Percentiles rank a stretch among this genome's conserved stretches.
Conservation (phyloP, 2,797 vertebrate species). For the Pseudotriccus pelzelni region DNA sequence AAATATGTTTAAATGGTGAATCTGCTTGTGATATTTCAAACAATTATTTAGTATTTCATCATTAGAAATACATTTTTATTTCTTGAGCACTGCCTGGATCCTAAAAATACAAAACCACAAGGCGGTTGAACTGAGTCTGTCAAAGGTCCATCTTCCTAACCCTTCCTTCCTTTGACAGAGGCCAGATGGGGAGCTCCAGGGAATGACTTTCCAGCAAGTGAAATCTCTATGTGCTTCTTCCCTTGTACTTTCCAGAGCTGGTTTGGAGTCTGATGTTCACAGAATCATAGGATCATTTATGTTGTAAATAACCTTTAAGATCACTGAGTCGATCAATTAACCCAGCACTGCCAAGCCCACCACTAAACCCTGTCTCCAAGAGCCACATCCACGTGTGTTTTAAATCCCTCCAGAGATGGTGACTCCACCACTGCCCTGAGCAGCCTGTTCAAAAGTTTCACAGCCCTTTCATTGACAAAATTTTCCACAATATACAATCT, state of each 20-base stretch:
- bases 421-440: not conserved
- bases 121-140: not conserved
- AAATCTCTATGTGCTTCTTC: not conserved
- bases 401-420: not conserved
- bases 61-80: not conserved
- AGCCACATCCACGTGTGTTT: not conserved
- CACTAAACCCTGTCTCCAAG: not conserved
- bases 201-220: not conserved
- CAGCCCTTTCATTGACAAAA: not conserved
- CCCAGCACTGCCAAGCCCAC: not conserved
- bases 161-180: not conserved
- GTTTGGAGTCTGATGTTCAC: not conserved
- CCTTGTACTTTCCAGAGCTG: not conserved
- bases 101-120: not conserved
- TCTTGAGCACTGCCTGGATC: not conserved
- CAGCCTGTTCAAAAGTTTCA: not conserved
- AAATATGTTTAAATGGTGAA: not conserved
- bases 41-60: not conserved
- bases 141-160: not conserved
- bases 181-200: not conserved
- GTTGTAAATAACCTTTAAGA: not conserved
- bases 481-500: not conserved
- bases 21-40: not conserved
- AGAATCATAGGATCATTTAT: not conserved
- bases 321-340: rapidly evolving